Conservation (phyloP, 2,888 invertebrate species). For the Dyspetes luteomarginatus region DNA sequence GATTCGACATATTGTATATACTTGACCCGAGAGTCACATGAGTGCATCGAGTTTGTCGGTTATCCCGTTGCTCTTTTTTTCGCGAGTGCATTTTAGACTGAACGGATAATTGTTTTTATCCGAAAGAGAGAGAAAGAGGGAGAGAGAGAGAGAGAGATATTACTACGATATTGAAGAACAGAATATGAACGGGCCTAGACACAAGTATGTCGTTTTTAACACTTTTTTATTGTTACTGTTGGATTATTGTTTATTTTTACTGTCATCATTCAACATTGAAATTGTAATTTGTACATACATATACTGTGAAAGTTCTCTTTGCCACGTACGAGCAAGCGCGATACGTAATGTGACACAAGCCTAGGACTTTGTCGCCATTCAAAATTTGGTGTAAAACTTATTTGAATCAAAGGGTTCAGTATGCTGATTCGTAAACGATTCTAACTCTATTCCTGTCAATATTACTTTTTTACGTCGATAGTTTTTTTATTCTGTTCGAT, state of each 20-base stretch:
- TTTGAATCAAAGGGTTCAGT: not conserved
- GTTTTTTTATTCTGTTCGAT: no score
- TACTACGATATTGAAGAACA: not conserved
- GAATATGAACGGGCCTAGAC: constrained; percentile 18
- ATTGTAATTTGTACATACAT: no score
- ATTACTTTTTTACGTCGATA: not conserved
- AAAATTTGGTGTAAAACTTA: not conserved
- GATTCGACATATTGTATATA: not conserved
- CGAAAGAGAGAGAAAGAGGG: not conserved
- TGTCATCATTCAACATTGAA: not conserved
- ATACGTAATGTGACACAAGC: not conserved
- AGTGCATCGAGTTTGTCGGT: constrained; percentile 32
- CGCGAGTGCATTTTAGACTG: not conserved
- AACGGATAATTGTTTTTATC: not conserved
- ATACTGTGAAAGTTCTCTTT: not conserved
- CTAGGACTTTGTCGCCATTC: not conserved
- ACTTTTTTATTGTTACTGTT: not conserved
- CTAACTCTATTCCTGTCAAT: not conserved
- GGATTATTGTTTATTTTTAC: not conserved
- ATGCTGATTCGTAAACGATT: not conserved
- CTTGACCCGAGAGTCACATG: constrained; percentile 6
- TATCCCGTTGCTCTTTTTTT: not conserved
- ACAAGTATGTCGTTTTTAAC: constrained; percentile 9
- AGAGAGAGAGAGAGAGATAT: no score
- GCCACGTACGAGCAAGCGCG: not conserved